A percentile compares a stretch with the other conserved stretches of the same genome.
phyloP scores from a whole-genome alignment of 35 echinoderm and acorn worm species.

The Patiria miniata region DNA sequence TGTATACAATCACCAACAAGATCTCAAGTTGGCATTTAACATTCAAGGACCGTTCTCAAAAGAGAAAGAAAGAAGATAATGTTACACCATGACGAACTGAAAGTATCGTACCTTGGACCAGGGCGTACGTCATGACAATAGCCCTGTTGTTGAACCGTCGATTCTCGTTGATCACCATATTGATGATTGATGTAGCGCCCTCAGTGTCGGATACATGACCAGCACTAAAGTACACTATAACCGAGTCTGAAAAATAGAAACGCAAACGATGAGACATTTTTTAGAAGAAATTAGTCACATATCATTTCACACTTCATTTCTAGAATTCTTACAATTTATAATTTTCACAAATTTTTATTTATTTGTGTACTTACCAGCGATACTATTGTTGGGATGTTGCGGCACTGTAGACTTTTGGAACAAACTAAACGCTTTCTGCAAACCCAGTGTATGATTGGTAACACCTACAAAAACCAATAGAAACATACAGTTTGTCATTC shows the following conservation, averaged over 20 bases:
- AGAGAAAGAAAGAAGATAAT: background rate
- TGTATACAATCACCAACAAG: no score
- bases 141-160: constrained; percentile 72
- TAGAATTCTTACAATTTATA: background rate
- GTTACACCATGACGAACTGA: background rate
- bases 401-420: constrained; percentile 61
- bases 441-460: constrained; percentile 80
- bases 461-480: constrained; percentile 55
- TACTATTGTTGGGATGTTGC: constrained; percentile 50
- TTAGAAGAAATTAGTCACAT: background rate
- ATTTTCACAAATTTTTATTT: background rate
- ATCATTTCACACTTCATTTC: no score
- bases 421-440: constrained; percentile 72
- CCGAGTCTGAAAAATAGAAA: constrained; percentile 55
- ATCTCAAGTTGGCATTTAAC: no score
- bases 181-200: constrained; percentile 70
- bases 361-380: constrained; percentile 51
- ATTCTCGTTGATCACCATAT: constrained; percentile 82
- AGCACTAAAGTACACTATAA: constrained; percentile 93
- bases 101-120: constrained; percentile 73
- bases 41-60: background rate
- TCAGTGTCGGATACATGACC: constrained; percentile 65
- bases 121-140: constrained; percentile 91
- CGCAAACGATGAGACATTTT: background rate
- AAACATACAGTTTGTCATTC: background rate